Evolutionary conservation across 2,113 vertebrate species (phyloP).

Genomic region (Ascaphus truei): DNA sequence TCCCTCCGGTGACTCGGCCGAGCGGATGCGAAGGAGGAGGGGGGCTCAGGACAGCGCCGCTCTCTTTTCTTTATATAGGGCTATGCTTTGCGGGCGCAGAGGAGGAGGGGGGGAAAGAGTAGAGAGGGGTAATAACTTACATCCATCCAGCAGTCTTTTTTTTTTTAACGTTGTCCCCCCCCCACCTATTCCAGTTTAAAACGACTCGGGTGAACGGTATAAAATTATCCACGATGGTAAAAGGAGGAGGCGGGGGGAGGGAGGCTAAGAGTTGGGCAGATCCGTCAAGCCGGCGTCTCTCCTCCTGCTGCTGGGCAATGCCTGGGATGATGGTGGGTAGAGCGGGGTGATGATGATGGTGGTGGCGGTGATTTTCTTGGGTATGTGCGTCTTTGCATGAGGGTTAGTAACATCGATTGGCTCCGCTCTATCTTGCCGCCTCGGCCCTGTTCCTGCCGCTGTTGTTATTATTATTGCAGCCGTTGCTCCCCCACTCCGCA

Average conservation of each 20-base stretch:
- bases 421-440: too few species aligned
- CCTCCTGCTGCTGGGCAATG: too few species aligned
- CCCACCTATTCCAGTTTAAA: too few species aligned
- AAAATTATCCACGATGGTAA: too few species aligned
- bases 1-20: neutral
- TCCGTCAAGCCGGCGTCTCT: neutral
- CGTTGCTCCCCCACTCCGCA: conserved; percentile 3
- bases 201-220: too few species aligned
- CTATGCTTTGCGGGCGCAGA: neutral
- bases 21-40: neutral
- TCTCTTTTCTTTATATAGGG: too few species aligned
- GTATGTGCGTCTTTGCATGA: neutral
- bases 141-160: neutral
- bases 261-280: neutral
- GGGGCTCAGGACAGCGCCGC: neutral
- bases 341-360: neutral
- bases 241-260: too few species aligned
- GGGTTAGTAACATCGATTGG: too few species aligned
- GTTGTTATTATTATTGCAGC: neutral
- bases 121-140: conserved; percentile 4
- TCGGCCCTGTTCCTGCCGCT: conserved; percentile 10
- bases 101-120: neutral
- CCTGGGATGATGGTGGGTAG: neutral
- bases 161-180: too few species aligned
- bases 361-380: neutral